Evolutionary conservation across 1,140 invertebrate genomes (phyloP).

Genomic region (Dendrolimus punctatus): DNA sequence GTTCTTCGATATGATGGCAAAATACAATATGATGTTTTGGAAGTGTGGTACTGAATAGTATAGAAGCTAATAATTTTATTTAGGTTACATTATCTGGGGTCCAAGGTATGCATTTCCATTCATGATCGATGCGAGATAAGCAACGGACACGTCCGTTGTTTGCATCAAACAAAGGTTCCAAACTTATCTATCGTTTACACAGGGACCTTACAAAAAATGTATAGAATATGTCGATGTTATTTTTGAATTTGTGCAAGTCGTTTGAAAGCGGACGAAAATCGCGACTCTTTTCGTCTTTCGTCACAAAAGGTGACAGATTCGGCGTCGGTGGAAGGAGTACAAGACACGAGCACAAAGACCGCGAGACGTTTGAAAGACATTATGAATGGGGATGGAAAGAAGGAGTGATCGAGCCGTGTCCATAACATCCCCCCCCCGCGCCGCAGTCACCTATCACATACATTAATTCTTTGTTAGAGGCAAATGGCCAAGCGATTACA

Average conservation of each 20-base stretch:
- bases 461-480: constrained; percentile 30
- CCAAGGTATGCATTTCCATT: constrained; percentile 17
- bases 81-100: neutral
- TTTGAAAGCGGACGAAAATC: constrained; percentile 59
- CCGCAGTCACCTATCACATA: constrained; percentile 11
- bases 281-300: constrained; percentile 9
- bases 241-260: constrained; percentile 70
- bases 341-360: constrained; percentile 35
- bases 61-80: neutral
- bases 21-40: too few species aligned
- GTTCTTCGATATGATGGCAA: too few species aligned
- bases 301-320: constrained; percentile 61
- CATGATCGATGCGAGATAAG: constrained; percentile 48
- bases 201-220: constrained; percentile 52
- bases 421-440: constrained; percentile 11
- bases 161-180: constrained; percentile 60
- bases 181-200: constrained; percentile 65
- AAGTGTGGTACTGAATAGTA: too few species aligned
- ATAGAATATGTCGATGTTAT: constrained; percentile 46
- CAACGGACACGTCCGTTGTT: constrained; percentile 56
- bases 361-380: constrained; percentile 55
- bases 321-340: constrained; percentile 35
- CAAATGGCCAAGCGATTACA: constrained; percentile 17
- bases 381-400: constrained; percentile 56
- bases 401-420: constrained; percentile 59